Evolutionary conservation across 2,113 vertebrate genomes (phyloP), one percentile per base, ranked within the genome.

Genomic region (Zosterops japonicus): DNA sequence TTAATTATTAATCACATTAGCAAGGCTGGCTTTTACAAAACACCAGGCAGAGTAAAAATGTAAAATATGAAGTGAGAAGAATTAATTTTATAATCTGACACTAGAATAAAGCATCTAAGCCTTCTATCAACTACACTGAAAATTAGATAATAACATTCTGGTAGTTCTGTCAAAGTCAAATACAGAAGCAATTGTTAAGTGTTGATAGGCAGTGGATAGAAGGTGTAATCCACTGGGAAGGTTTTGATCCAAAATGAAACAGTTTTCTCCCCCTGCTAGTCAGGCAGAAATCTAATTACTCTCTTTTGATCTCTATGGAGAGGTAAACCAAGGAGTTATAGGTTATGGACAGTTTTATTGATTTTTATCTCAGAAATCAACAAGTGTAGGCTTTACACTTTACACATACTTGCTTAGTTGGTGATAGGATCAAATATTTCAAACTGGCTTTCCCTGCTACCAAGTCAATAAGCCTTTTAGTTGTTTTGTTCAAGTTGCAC

Each of bases 251-350:
- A 94, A 97, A 98, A 98, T 97, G 96, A 97, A 97, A 97, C 91
- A 95, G 93, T 97, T 98, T 97, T 96, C 93, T 97, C 87, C 93
- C 89, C 95, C 95, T 89, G 97, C 94, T 98, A 98, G 95, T 97
- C 96, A 98, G 97, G 97, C 97, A 97, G 97, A 98, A 98, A 98
- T 97, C 96, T 97, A 97, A 98, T 98, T 98, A 97, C 90, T 98
- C 92, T 95, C 92, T 96, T 97, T 95, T 98, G 96, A 97, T 97
- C 93, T 97, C 95, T 97, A 95, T 93, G 94, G 97, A 97, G 96
- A 97, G 94, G 95, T 94, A 97, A 96, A 96, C 87, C 94, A 96
- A 94, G 95, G 97, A 97, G 96, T 93, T 96, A 95, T 93, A 96
- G 96, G 96, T 97, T 98, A 98, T 97, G 88, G 96, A 93, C 95